phyloP scores from a whole-genome alignment of 2,888 invertebrate species.

The Cryptosula pallasiana region DNA sequence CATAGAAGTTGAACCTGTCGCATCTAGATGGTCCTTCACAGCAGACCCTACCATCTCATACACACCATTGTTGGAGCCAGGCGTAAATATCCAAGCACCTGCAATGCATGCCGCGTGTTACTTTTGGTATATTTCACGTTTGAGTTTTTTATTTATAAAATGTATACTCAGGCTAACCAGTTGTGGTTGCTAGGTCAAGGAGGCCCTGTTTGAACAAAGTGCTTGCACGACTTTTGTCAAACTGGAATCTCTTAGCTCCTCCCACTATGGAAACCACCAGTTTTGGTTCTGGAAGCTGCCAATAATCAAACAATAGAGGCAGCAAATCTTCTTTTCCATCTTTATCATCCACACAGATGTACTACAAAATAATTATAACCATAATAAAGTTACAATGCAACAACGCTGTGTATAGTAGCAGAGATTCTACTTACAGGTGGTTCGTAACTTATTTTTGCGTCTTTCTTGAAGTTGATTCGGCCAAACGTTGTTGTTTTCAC shows the following conservation, averaged over 20 bases:
- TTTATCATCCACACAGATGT: constrained; percentile 37
- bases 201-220: constrained; percentile 45
- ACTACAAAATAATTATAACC: constrained; percentile 33
- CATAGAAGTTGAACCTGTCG: constrained; percentile 33
- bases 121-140: not conserved
- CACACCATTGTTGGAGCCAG: constrained; percentile 50
- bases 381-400: not conserved
- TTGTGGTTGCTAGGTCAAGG: constrained; percentile 49
- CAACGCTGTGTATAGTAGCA: not conserved
- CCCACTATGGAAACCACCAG: constrained; percentile 53
- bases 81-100: constrained; percentile 54
- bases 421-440: constrained; percentile 8
- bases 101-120: too few species aligned
- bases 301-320: constrained; percentile 42
- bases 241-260: constrained; percentile 48
- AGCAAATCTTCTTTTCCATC: constrained; percentile 38
- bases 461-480: constrained; percentile 14
- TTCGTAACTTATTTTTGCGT: not conserved
- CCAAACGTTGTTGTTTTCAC: not conserved
- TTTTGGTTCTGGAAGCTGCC: constrained; percentile 46
- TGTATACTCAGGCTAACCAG: constrained; percentile 38
- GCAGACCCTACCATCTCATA: constrained; percentile 54
- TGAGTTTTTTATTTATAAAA: too few species aligned
- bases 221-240: constrained; percentile 39
- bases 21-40: constrained; percentile 43